Evolutionary conservation across 2,113 vertebrate species (phyloP).

Genomic region (Girardinichthys multiradiatus): DNA sequence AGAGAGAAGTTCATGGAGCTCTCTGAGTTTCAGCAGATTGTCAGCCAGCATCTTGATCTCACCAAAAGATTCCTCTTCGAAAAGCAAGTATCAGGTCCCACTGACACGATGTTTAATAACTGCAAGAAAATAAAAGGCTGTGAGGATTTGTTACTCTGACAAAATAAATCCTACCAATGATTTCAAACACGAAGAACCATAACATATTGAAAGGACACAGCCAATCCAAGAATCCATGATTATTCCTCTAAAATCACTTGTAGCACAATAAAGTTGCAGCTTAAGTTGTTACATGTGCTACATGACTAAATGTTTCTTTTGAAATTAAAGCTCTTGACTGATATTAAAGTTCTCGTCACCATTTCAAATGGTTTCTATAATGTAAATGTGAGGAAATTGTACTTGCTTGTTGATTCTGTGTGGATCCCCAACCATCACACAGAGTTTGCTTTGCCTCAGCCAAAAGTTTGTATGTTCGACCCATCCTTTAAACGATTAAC

Average conservation of each 20-base stretch:
- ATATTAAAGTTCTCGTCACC: too few species aligned
- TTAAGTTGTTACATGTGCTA: not conserved
- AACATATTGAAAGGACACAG: not conserved
- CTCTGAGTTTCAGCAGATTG: slow-evolving; percentile 79
- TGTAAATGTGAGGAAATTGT: not conserved
- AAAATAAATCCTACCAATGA: too few species aligned
- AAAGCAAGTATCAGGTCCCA: slow-evolving; percentile 72
- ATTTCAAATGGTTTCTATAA: not conserved
- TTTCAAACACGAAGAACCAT: not conserved
- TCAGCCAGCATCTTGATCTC: slow-evolving; percentile 81
- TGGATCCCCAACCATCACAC: not conserved
- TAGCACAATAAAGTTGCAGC: not conserved
- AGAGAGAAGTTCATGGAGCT: slow-evolving; percentile 85
- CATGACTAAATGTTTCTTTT: too few species aligned
- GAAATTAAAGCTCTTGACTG: too few species aligned
- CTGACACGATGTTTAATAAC: not conserved
- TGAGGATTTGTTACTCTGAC: not conserved
- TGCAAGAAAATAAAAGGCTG: not conserved
- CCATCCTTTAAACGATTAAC: not conserved
- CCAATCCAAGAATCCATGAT: not conserved
- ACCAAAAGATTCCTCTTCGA: slow-evolving; percentile 80
- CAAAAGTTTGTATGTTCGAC: not conserved
- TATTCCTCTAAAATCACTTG: not conserved
- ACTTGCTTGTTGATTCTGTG: not conserved
- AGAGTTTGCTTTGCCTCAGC: not conserved